These are phyloP conservation scores for Sapajus apella DNA, from an alignment of 2,113 vertebrate genomes.

Conservation along the genomic window DNA sequence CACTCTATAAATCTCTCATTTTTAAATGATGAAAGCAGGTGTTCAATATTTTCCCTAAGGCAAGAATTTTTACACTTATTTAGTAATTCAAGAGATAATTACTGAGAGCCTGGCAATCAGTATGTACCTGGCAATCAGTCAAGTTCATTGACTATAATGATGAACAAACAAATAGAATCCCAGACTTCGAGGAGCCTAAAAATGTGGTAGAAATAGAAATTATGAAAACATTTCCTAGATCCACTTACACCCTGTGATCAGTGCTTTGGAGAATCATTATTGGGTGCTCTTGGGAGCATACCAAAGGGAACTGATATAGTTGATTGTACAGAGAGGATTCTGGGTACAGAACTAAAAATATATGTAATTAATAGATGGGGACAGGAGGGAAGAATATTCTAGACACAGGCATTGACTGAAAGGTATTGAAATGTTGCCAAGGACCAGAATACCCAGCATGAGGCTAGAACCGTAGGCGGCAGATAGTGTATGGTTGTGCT, in stretches of 20 bases:
- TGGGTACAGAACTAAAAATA: neutral
- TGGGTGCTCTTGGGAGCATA: neutral
- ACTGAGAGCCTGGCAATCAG: neutral
- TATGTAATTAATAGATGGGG: neutral
- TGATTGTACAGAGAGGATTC: neutral
- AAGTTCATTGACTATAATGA: neutral
- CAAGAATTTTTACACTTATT: conserved; percentile 1
- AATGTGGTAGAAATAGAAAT: neutral
- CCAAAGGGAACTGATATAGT: neutral
- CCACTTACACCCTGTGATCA: neutral
- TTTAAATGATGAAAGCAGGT: neutral
- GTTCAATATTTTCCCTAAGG: neutral
- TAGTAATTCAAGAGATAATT: neutral
- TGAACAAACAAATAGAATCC: neutral
- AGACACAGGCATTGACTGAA: neutral
- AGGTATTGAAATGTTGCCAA: neutral
- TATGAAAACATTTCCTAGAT: neutral
- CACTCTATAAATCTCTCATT: neutral
- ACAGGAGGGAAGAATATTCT: neutral
- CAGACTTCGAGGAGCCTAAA: neutral
- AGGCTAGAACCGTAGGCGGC: neutral
- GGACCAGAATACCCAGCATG: neutral
- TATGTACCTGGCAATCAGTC: neutral
- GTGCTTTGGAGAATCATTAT: neutral
- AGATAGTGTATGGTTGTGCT: neutral